Conservation (phyloP, 2,888 invertebrate genomes). For the Thymelicus sylvestris region DNA sequence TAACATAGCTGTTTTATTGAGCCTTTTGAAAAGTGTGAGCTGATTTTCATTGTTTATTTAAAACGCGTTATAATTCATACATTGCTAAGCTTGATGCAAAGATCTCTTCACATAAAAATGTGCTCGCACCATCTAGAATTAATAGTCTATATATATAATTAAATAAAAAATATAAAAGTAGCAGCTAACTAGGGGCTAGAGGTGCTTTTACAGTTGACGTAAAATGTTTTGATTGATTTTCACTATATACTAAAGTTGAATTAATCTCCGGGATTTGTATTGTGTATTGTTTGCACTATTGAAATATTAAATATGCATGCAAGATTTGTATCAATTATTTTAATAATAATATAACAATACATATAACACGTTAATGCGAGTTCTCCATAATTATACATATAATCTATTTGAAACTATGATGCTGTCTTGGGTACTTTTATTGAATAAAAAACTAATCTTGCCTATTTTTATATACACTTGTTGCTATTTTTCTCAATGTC, state of each 20-base stretch:
- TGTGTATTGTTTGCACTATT: no score
- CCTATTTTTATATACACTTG: background rate
- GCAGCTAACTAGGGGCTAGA: background rate
- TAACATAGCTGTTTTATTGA: no score
- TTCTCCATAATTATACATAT: no score
- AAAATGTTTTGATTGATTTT: background rate
- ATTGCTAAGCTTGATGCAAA: background rate
- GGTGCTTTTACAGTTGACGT: constrained; percentile 12
- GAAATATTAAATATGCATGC: background rate
- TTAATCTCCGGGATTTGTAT: no score
- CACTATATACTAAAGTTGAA: no score
- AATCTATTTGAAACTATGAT: constrained; percentile 1
- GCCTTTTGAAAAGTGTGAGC: no score
- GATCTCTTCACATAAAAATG: background rate
- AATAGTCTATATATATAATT: background rate
- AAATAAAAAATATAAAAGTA: background rate
- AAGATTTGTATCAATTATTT: constrained; percentile 9
- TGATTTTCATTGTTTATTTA: no score
- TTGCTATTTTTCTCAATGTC: constrained; percentile 4
- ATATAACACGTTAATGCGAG: no score
- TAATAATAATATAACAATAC: no score
- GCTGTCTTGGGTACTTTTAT: background rate
- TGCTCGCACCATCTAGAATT: background rate
- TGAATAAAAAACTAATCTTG: constrained; percentile 7
- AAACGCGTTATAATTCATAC: no score